These are phyloP conservation scores for Cariama cristata DNA, from an alignment of 2,113 vertebrate species.

Conservation along the genomic window DNA sequence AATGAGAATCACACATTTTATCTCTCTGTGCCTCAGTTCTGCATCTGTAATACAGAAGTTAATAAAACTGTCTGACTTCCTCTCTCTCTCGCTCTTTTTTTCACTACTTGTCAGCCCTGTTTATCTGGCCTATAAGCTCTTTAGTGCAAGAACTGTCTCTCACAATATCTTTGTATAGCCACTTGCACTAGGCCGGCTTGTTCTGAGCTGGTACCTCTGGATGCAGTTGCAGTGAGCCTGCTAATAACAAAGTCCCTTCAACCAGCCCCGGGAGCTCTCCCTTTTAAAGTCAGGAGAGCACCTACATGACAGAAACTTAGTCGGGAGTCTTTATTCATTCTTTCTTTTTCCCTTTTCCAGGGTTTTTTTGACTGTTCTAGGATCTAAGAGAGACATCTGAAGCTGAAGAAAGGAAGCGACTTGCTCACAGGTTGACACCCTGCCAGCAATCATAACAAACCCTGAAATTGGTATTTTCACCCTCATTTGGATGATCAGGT, in stretches of 20 bases:
- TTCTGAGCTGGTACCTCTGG: background rate
- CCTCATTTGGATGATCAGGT: constrained; percentile 78
- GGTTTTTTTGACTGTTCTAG: background rate
- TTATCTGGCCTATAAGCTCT: background rate
- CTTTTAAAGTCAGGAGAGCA: background rate
- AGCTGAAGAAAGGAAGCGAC: background rate
- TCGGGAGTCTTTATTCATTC: background rate
- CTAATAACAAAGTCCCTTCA: background rate
- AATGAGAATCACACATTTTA: constrained; percentile 63
- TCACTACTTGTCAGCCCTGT: background rate
- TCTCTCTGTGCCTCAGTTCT: constrained; percentile 51
- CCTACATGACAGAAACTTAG: background rate
- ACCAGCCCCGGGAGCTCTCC: background rate
- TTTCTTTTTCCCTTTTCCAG: background rate
- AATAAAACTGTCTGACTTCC: constrained; percentile 35
- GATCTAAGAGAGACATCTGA: constrained; percentile 1
- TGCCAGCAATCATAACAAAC: constrained; percentile 59
- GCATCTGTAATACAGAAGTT: constrained; percentile 50
- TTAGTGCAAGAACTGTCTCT: background rate
- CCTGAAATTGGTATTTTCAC: constrained; percentile 75
- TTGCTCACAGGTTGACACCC: constrained; percentile 30
- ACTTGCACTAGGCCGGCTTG: background rate
- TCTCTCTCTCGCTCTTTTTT: background rate
- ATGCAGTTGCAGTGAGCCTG: background rate
- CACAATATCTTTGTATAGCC: background rate